A percentile compares a stretch with the other conserved stretches of the same genome.
These are phyloP conservation scores for Speoplatyrhinus poulsoni DNA, from an alignment of 2,113 vertebrate genomes.

Conservation along the genomic window DNA sequence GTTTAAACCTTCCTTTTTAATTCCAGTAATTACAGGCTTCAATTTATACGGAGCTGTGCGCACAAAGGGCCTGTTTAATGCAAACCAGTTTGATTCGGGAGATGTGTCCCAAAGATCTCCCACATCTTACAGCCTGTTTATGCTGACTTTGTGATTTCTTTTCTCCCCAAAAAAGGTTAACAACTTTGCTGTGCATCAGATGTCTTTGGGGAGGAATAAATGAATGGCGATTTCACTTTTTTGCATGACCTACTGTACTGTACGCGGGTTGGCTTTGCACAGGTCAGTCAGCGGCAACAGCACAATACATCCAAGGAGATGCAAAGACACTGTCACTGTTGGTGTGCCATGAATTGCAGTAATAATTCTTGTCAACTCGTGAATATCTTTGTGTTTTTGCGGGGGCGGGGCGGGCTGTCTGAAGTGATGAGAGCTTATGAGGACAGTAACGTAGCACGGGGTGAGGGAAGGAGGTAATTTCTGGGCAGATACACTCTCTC, in stretches of 20 bases:
- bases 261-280: conserved; percentile 48
- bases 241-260: conserved; percentile 44
- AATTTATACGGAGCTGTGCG: conserved; percentile 83
- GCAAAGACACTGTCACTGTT: conserved; percentile 56
- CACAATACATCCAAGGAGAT: conserved; percentile 64
- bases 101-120: conserved; percentile 79
- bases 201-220: conserved; percentile 68
- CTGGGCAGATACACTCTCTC: conserved; percentile 60
- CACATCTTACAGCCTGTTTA: conserved; percentile 80
- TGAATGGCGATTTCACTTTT: conserved; percentile 62
- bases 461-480: conserved; percentile 52
- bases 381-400: conserved; percentile 54
- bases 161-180: conserved; percentile 69
- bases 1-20: conserved; percentile 87
- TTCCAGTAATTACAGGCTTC: conserved; percentile 86
- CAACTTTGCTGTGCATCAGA: conserved; percentile 70
- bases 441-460: conserved; percentile 26
- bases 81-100: conserved; percentile 84
- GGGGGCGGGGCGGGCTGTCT: conserved; percentile 13
- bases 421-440: conserved; percentile 38
- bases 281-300: conserved; percentile 60
- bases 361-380: conserved; percentile 61
- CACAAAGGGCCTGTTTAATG: conserved; percentile 85
- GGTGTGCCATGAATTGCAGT: conserved; percentile 54
- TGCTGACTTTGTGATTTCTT: conserved; percentile 82